phyloP scores from a whole-genome alignment of 2,113 vertebrate species.

The Cisticola juncidis region DNA sequence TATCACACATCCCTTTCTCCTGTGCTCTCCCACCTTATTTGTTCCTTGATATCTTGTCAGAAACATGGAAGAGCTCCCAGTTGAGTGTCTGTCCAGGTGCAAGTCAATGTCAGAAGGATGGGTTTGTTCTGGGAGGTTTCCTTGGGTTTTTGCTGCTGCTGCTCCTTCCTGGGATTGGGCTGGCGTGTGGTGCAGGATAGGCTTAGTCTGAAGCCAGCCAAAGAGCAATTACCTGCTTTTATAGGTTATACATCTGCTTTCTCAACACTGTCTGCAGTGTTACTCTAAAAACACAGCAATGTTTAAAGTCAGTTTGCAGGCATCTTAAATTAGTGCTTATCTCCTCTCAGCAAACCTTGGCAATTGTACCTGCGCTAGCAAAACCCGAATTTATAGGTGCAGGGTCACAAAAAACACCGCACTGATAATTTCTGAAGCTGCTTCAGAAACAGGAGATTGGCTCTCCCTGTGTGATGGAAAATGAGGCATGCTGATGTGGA shows the following conservation, averaged over 20 bases:
- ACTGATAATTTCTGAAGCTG: neutral
- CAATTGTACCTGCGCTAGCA: neutral
- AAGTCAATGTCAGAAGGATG: neutral
- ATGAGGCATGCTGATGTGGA: neutral
- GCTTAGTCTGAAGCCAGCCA: neutral
- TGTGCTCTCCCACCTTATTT: neutral
- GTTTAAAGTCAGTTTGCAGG: neutral
- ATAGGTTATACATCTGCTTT: neutral
- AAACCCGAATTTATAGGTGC: neutral
- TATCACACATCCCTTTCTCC: neutral
- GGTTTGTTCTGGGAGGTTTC: neutral
- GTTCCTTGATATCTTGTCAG: neutral
- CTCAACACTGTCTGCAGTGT: neutral
- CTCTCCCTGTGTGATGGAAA: neutral
- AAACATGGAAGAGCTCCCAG: neutral
- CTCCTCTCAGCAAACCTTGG: neutral
- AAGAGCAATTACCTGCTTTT: neutral
- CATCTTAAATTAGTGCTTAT: neutral
- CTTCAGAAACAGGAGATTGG: neutral
- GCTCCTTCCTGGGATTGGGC: neutral
- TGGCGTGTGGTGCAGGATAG: accelerated
- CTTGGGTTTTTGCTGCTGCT: neutral
- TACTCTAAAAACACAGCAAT: neutral
- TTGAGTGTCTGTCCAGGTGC: neutral
- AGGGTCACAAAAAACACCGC: neutral